phyloP scores from a whole-genome alignment of 2,113 vertebrate species.

The Pogona vitticeps region DNA sequence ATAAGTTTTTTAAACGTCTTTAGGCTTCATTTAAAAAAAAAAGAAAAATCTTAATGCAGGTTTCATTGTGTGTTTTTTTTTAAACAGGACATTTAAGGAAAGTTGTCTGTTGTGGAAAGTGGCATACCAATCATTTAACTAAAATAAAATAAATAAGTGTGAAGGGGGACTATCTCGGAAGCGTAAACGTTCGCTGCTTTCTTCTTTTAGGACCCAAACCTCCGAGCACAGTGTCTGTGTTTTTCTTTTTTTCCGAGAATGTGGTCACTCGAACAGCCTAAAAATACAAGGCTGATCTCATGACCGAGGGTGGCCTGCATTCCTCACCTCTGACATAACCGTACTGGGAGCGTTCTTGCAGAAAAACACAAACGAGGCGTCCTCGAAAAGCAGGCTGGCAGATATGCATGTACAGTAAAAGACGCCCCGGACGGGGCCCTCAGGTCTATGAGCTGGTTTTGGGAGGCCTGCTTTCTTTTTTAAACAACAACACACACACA shows the following conservation, averaged over 20 bases:
- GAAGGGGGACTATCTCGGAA: not conserved
- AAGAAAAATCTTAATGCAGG: too few species aligned
- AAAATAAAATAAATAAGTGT: too few species aligned
- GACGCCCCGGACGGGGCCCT: conserved; percentile 20
- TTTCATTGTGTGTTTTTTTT: too few species aligned
- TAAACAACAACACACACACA: too few species aligned
- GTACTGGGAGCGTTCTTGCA: conserved; percentile 64
- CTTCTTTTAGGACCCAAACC: conserved; percentile 48
- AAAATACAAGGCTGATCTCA: conserved; percentile 69
- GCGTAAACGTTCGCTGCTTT: not conserved
- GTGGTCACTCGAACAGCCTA: conserved; percentile 57
- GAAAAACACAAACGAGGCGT: conserved; percentile 74
- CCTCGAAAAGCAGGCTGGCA: conserved; percentile 54
- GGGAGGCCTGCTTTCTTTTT: too few species aligned
- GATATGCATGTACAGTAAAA: conserved; percentile 32
- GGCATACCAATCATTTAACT: too few species aligned
- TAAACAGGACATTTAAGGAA: too few species aligned
- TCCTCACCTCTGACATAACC: conserved; percentile 76
- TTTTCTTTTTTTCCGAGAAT: conserved; percentile 59
- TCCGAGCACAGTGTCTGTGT: conserved; percentile 22
- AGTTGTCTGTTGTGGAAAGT: too few species aligned
- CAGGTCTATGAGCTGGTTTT: fast-evolving
- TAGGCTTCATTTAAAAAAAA: too few species aligned
- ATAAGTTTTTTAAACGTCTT: too few species aligned
- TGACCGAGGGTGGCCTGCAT: conserved; percentile 73